Conservation (phyloP, 2,888 invertebrate genomes). For the Epicampocera succincta region DNA sequence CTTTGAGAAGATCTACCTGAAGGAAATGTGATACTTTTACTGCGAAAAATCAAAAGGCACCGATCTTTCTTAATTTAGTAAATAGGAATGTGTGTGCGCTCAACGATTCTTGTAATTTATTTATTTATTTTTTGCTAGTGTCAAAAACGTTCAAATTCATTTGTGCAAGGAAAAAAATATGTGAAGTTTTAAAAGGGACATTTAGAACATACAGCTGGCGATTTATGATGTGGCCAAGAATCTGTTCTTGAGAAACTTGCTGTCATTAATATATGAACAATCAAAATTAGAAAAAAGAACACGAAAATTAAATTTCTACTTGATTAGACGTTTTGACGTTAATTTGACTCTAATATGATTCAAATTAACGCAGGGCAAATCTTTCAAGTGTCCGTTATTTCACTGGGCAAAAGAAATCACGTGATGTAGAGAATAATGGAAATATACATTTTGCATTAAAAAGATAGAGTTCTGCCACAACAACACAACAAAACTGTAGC, state of each 20-base stretch:
- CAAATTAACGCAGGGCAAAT: too few species aligned
- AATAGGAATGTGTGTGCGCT: slow-evolving; percentile 28
- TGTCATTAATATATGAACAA: slow-evolving; percentile 65
- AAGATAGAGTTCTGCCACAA: too few species aligned
- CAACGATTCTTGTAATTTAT: neutral
- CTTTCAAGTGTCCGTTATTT: too few species aligned
- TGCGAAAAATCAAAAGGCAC: slow-evolving; percentile 71
- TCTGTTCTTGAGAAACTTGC: slow-evolving; percentile 54
- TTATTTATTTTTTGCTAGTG: slow-evolving; percentile 9
- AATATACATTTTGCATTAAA: too few species aligned
- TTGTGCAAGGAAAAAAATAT: slow-evolving; percentile 18
- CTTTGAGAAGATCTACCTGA: slow-evolving; percentile 35
- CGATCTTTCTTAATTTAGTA: slow-evolving; percentile 47
- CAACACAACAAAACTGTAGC: too few species aligned
- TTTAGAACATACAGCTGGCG: slow-evolving; percentile 54
- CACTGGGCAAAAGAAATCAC: too few species aligned
- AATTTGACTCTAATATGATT: slow-evolving; percentile 7
- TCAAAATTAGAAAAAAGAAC: neutral
- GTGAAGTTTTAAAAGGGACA: slow-evolving; percentile 31
- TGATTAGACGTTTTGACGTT: slow-evolving; percentile 41
- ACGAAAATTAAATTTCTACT: slow-evolving; percentile 25
- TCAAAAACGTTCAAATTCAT: slow-evolving; percentile 16
- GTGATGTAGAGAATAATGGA: too few species aligned
- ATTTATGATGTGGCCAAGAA: slow-evolving; percentile 25
- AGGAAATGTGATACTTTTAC: slow-evolving; percentile 71